Evolutionary conservation across 2,888 invertebrate species (phyloP), one percentile per base, ranked within the genome.

Genomic region (Brachylomia viminalis): DNA sequence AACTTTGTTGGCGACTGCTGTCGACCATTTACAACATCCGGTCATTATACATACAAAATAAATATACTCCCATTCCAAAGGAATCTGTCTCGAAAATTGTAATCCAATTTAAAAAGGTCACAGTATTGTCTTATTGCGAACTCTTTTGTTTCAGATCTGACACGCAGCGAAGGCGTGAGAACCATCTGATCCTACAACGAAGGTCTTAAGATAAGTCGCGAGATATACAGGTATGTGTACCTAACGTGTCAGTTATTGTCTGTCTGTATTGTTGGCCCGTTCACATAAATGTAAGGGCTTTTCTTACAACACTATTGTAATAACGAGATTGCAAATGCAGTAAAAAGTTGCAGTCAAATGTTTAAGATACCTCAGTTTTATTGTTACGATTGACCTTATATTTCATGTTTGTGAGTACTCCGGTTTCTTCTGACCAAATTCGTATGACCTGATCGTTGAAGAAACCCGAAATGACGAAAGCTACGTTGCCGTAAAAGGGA

Each of bases 231-330:
- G 86, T 79, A 86, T 82, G 88, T 88, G 82, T 84, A 79, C 17
- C 76, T 81, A 85, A 85, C 68, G 90, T 92, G 90, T 90, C 90
- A 91, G 88, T 91, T 90, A 93, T 94, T 93, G 83, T 84, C 67
- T 72, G 70, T 65, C 80, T 79, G 80, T 89, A 95, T 95, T 95
- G 95, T 95, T 90, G 88, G 76, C 75, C 80, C 79, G 91, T 95
- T 95, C 95, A 92, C 95, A 95, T 92, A 90, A 90, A 91, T 88
- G 87, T 88, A 87, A 93, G 92, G 93, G 93, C 92, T 91, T 89
- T 89, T 88, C 83, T 95, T 93, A 91, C 93, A 89, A 92, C 91
- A 95, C 91, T 84, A 94, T 94, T 94, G 94, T 94, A 90, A 62
- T 92, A 92, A 92, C 88, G 89, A 91, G 92, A 87, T 87, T 91